phyloP scores from a whole-genome alignment of 2,797 vertebrate genomes.

The Dicrostonyx torquatus region DNA sequence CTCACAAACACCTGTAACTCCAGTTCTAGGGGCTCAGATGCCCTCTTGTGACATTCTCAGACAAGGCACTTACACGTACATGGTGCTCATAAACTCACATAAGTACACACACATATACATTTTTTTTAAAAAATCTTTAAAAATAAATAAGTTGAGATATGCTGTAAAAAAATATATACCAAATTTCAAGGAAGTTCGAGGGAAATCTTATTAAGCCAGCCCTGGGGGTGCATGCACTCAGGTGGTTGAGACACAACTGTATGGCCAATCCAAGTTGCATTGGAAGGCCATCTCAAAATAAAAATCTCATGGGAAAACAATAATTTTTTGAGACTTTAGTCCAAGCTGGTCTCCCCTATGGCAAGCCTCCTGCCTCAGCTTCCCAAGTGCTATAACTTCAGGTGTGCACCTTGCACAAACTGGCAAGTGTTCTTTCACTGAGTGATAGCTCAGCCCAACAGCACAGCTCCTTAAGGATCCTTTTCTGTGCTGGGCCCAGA shows the following conservation, averaged over 20 bases:
- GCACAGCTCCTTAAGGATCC: neutral
- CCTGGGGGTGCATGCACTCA: no score
- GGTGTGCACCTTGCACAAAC: neutral
- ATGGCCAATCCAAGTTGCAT: neutral
- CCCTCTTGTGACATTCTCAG: neutral
- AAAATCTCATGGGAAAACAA: neutral
- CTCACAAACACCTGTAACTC: neutral
- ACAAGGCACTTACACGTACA: neutral
- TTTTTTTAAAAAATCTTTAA: neutral
- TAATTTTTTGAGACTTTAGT: neutral
- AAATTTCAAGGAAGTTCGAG: conserved; percentile 9
- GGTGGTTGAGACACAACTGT: neutral
- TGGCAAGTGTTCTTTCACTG: neutral
- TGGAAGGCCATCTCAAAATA: neutral
- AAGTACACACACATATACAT: neutral
- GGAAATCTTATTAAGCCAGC: neutral
- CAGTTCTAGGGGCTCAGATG: neutral
- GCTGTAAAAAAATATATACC: neutral
- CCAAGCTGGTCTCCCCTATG: neutral
- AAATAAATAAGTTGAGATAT: neutral
- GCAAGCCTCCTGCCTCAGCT: neutral
- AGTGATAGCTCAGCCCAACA: neutral
- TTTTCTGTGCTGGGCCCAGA: neutral
- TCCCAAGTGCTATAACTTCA: neutral
- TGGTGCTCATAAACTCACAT: neutral